These are phyloP conservation scores for Xenentodon cancila DNA, from an alignment of 2,797 vertebrate genomes.

Conservation along the genomic window DNA sequence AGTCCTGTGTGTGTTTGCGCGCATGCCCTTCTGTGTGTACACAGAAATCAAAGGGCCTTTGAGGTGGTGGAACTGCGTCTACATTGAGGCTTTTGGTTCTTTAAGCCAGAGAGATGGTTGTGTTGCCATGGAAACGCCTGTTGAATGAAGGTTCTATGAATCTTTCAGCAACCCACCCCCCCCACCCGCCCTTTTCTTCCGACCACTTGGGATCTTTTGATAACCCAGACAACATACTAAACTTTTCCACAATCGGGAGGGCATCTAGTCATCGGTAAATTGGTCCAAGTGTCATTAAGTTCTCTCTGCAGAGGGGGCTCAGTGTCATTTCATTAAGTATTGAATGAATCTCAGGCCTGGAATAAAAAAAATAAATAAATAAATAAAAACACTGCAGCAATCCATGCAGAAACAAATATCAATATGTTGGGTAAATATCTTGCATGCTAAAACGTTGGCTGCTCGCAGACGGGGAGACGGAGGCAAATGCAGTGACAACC, in stretches of 20 bases:
- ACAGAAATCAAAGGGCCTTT: slow-evolving; percentile 81
- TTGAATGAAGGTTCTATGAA: slow-evolving; percentile 83
- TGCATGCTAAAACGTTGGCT: slow-evolving; percentile 52
- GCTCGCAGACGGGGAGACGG: slow-evolving; percentile 26
- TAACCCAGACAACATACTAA: slow-evolving; percentile 64
- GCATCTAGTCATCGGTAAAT: slow-evolving; percentile 19
- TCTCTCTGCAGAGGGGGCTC: background rate
- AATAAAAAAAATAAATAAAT: slow-evolving; percentile 1
- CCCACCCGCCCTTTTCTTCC: slow-evolving; percentile 46
- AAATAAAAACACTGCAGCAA: background rate
- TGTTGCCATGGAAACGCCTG: slow-evolving; percentile 86
- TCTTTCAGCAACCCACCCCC: slow-evolving; percentile 75
- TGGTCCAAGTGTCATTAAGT: slow-evolving; percentile 5
- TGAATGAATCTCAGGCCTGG: slow-evolving; percentile 3
- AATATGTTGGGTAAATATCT: slow-evolving; percentile 29
- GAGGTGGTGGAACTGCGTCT: slow-evolving; percentile 71
- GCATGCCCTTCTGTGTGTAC: slow-evolving; percentile 45
- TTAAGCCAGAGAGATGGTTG: slow-evolving; percentile 76
- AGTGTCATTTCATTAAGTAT: background rate
- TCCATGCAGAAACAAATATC: slow-evolving; percentile 9
- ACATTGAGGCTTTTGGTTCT: slow-evolving; percentile 79
- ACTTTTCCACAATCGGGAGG: slow-evolving; percentile 30
- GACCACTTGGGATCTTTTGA: slow-evolving; percentile 73
- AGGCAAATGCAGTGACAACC: slow-evolving; percentile 1
- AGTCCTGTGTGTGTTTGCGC: slow-evolving; percentile 6